Evolutionary conservation across 2,888 invertebrate species (phyloP).

Genomic region (Diarsia mendica): DNA sequence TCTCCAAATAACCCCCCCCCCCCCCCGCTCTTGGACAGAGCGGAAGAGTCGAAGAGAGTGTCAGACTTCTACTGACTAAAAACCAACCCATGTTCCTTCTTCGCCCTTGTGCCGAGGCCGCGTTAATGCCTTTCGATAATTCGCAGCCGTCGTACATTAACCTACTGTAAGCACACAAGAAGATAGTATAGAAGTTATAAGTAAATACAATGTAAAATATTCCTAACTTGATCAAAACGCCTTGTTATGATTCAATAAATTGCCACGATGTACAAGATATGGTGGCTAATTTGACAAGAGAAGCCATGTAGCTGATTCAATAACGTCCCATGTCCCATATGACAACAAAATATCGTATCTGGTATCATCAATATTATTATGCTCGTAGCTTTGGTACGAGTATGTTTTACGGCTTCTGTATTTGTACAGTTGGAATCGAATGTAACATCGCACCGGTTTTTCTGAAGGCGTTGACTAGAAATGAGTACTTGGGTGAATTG

Average conservation of each 20-base stretch:
- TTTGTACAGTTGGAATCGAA: not conserved
- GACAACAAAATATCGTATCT: slow-evolving; percentile 20
- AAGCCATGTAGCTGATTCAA: slow-evolving; percentile 45
- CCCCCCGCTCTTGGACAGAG: too few species aligned
- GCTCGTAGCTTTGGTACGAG: not conserved
- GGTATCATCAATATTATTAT: slow-evolving; percentile 5
- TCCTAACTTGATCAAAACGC: slow-evolving; percentile 8
- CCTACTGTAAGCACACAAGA: not conserved
- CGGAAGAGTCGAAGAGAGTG: too few species aligned
- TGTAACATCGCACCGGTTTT: not conserved
- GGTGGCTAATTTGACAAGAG: slow-evolving; percentile 34
- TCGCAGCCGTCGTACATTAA: not conserved
- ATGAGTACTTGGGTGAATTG: too few species aligned
- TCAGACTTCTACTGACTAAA: too few species aligned
- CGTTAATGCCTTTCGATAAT: too few species aligned
- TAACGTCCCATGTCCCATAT: slow-evolving; percentile 3
- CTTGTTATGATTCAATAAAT: slow-evolving; percentile 29
- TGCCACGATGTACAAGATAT: slow-evolving; percentile 9
- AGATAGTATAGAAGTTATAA: not conserved
- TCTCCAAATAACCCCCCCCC: too few species aligned
- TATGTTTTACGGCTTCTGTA: slow-evolving; percentile 9
- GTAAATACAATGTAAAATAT: not conserved
- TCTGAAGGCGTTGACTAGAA: not conserved
- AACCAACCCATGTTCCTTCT: too few species aligned
- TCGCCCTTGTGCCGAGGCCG: too few species aligned